Conservation (phyloP, 2,797 vertebrate genomes). For the Scomberomorus guttatus region DNA sequence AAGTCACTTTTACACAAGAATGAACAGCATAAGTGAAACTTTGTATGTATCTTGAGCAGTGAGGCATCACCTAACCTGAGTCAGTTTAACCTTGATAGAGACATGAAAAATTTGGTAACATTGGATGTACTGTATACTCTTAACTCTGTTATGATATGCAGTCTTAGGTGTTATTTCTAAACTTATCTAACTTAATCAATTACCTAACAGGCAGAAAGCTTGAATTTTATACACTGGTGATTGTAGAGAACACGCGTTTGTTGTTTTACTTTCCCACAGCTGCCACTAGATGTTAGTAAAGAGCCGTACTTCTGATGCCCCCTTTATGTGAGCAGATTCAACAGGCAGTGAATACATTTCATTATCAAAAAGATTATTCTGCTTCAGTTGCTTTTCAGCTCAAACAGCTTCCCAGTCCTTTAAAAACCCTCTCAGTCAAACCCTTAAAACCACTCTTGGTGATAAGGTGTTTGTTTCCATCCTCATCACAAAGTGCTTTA, state of each 20-base stretch:
- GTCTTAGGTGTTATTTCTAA: too few relatives aligned
- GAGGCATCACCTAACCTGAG: too few relatives aligned
- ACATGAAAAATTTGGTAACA: too few relatives aligned
- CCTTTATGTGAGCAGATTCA: not conserved
- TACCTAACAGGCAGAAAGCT: not conserved
- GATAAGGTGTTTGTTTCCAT: not conserved
- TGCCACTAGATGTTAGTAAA: conserved; percentile 36
- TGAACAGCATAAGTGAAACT: too few relatives aligned
- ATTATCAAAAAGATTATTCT: not conserved
- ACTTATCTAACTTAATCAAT: not conserved
- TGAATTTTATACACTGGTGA: not conserved
- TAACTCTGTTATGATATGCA: too few relatives aligned
- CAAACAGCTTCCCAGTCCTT: not conserved
- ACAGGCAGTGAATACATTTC: too few relatives aligned
- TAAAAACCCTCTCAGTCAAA: too few relatives aligned
- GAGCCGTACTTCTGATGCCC: not conserved
- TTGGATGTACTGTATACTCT: too few relatives aligned
- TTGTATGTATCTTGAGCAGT: too few relatives aligned
- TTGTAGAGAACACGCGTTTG: not conserved
- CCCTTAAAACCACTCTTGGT: not conserved
- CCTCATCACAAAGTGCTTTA: not conserved
- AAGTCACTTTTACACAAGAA: too few relatives aligned
- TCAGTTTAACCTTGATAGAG: too few relatives aligned
- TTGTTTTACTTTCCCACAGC: not conserved
- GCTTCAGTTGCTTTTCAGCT: not conserved